phyloP scores from a whole-genome alignment of 2,888 invertebrate species.

The Conus canariensis region DNA sequence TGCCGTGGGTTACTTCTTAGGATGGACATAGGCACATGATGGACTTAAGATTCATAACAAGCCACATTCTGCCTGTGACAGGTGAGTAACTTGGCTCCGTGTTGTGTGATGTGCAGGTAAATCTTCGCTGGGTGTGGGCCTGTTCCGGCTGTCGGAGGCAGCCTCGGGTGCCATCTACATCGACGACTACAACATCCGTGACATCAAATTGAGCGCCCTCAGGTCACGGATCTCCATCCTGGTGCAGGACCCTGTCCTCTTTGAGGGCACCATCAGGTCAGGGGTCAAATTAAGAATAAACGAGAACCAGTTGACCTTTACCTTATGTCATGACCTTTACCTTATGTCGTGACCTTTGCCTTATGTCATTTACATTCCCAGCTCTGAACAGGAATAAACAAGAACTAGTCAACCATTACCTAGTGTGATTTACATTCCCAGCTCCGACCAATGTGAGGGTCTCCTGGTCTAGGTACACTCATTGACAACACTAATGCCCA shows the following conservation, averaged over 20 bases:
- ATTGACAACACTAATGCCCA: too few species aligned
- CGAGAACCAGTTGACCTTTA: too few species aligned
- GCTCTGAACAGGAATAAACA: too few species aligned
- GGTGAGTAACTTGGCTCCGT: too few species aligned
- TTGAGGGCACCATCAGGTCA: slow-evolving; percentile 82
- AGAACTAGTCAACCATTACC: too few species aligned
- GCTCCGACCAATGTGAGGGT: too few species aligned
- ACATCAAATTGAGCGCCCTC: slow-evolving; percentile 80
- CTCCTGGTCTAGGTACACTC: too few species aligned
- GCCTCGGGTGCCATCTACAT: slow-evolving; percentile 81
- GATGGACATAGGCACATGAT: too few species aligned
- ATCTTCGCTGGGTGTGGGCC: slow-evolving; percentile 82
- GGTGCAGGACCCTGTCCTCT: slow-evolving; percentile 84
- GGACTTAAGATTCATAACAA: too few species aligned
- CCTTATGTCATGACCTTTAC: neutral
- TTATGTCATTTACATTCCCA: neutral
- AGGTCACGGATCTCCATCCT: slow-evolving; percentile 80
- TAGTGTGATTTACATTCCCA: too few species aligned
- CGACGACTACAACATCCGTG: slow-evolving; percentile 81
- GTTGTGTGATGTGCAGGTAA: slow-evolving; percentile 78
- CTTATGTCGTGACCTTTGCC: neutral
- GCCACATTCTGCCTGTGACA: too few species aligned
- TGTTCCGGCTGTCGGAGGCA: slow-evolving; percentile 83
- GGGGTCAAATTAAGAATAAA: neutral
- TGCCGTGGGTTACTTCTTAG: too few species aligned